Evolutionary conservation across 2,113 vertebrate species (phyloP).

Genomic region (Aegithalos caudatus): DNA sequence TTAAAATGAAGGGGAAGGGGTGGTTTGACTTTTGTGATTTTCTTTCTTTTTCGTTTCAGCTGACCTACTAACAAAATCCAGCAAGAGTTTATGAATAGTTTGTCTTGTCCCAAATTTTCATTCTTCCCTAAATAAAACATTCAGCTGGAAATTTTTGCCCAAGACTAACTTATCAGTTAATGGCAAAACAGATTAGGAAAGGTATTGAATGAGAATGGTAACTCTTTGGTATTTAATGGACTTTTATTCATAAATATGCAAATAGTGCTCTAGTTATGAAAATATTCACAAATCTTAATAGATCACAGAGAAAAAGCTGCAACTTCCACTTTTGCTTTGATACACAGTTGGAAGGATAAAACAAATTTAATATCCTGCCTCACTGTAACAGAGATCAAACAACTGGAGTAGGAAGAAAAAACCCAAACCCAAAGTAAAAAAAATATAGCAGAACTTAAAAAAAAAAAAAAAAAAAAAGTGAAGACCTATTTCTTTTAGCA

Average conservation of each 20-base stretch:
- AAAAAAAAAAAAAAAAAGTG: neutral
- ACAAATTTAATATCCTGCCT: neutral
- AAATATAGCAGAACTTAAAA: neutral
- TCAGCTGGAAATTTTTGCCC: neutral
- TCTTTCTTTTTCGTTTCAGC: neutral
- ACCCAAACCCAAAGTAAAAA: neutral
- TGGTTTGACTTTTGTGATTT: neutral
- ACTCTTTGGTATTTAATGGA: neutral
- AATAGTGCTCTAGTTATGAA: neutral
- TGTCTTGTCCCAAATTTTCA: conserved; percentile 27
- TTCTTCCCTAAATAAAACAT: conserved; percentile 14
- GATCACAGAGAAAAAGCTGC: neutral
- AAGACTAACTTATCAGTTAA: neutral
- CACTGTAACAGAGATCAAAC: neutral
- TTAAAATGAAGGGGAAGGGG: neutral
- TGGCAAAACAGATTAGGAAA: neutral
- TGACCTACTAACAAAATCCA: conserved; percentile 48
- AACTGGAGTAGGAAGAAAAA: neutral
- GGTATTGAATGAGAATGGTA: neutral
- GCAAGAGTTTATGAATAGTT: conserved; percentile 22
- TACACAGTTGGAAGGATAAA: neutral
- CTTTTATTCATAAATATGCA: neutral
- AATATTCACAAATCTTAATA: neutral
- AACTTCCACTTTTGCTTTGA: neutral
- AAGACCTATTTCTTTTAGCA: neutral